phyloP scores from a whole-genome alignment of 2,888 invertebrate species.

The Ichneumoninae sp. region DNA sequence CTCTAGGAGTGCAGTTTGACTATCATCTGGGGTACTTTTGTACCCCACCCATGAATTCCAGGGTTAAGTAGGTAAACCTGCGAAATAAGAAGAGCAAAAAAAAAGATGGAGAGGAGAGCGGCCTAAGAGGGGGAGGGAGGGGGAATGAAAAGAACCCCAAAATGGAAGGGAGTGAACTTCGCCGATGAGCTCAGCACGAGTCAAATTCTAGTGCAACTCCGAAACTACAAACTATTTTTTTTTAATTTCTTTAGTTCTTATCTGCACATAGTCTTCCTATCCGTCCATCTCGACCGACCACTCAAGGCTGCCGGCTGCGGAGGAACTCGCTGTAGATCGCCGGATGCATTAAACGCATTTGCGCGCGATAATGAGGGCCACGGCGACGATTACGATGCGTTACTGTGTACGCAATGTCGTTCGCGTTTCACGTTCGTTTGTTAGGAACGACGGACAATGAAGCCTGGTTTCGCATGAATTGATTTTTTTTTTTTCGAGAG shows the following conservation, averaged over 20 bases:
- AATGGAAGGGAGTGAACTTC: conserved; percentile 61
- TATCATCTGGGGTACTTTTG: too few relatives aligned
- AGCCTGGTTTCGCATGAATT: neutral
- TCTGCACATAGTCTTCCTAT: conserved; percentile 8
- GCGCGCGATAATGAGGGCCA: conserved; percentile 60
- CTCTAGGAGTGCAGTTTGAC: too few relatives aligned
- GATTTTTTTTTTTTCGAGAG: neutral
- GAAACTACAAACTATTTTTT: conserved; percentile 20
- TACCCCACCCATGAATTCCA: too few relatives aligned
- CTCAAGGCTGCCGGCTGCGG: conserved; percentile 54
- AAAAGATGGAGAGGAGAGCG: too few relatives aligned
- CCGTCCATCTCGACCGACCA: conserved; percentile 42
- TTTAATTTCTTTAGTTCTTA: neutral
- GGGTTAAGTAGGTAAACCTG: too few relatives aligned
- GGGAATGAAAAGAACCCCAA: neutral
- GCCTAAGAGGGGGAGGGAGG: conserved; percentile 18
- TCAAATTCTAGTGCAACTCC: conserved; percentile 79
- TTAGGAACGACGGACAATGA: neutral
- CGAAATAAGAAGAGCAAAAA: too few relatives aligned
- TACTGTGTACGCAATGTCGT: neutral
- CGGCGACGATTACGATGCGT: conserved; percentile 57
- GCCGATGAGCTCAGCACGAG: conserved; percentile 70
- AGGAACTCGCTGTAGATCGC: conserved; percentile 45
- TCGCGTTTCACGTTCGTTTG: neutral
- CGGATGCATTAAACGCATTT: conserved; percentile 64